A percentile compares a stretch with the other conserved stretches of the same genome.
Evolutionary conservation across 2,797 vertebrate species (phyloP).

Genomic region (Rostrhamus sociabilis): DNA sequence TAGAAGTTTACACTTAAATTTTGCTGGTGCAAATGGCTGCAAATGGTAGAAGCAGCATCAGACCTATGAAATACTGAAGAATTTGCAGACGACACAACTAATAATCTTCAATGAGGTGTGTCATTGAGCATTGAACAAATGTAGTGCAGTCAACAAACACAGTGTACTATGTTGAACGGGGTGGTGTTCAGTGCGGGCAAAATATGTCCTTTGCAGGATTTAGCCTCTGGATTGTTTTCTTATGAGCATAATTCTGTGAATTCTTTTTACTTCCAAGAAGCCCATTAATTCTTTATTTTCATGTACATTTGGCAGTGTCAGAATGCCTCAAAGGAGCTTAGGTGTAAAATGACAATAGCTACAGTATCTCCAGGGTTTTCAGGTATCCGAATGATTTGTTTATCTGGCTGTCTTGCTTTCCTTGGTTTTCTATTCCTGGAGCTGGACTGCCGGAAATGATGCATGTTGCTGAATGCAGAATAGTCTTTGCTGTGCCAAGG

Average conservation of each 20-base stretch:
- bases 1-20: background rate
- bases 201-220: background rate
- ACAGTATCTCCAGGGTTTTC: conserved; percentile 29
- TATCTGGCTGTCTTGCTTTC: conserved; percentile 32
- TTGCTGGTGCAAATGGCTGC: background rate
- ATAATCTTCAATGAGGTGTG: background rate
- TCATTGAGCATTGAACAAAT: background rate
- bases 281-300: background rate
- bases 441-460: conserved; percentile 36
- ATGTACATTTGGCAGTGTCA: background rate
- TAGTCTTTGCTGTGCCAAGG: background rate
- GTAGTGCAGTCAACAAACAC: background rate
- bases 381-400: conserved; percentile 10
- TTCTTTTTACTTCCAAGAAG: conserved; percentile 19
- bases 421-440: conserved; percentile 51
- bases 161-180: background rate
- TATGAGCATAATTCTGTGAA: background rate
- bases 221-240: background rate
- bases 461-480: conserved; percentile 21
- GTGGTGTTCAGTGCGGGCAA: background rate
- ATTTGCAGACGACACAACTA: background rate
- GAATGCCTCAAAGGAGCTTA: background rate
- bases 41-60: background rate
- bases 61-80: background rate
- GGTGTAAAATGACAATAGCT: conserved; percentile 44